Conservation (phyloP, 1,140 invertebrate genomes). For the Bombus sibiricus region DNA sequence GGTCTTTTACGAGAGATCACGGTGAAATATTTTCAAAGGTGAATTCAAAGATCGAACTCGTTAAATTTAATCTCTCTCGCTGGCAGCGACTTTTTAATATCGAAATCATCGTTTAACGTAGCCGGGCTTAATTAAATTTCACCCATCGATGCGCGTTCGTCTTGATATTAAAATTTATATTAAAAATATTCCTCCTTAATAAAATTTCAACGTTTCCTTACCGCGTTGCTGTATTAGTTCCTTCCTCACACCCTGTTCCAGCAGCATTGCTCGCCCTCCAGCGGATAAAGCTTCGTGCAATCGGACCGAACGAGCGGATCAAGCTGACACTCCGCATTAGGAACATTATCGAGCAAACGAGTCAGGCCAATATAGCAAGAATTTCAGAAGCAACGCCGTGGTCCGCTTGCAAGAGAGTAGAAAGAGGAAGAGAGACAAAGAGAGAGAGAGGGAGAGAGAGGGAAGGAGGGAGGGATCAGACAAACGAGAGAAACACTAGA, state of each 20-base stretch:
- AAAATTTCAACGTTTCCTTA: no score
- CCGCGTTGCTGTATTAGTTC: neutral
- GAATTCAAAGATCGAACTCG: neutral
- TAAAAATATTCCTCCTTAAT: constrained; percentile 2
- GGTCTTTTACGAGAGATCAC: neutral
- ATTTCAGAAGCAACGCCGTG: neutral
- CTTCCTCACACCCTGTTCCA: no score
- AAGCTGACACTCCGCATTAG: neutral
- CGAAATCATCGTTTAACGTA: neutral
- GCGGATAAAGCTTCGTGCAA: neutral
- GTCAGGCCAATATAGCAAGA: neutral
- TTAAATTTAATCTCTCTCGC: neutral
- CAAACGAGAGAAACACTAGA: no score
- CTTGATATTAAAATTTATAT: neutral
- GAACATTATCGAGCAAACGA: constrained; percentile 22
- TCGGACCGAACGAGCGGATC: neutral
- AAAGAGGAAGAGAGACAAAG: neutral
- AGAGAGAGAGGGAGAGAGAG: no score
- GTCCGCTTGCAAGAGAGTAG: neutral
- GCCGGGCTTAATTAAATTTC: constrained; percentile 22
- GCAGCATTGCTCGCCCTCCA: neutral
- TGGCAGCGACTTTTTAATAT: no score
- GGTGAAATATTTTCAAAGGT: no score
- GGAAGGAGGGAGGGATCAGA: no score
- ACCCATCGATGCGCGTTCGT: neutral